Base-by-base conservation (phyloP, 2,888 invertebrate species). In the Phaedon cochleariae region DNA sequence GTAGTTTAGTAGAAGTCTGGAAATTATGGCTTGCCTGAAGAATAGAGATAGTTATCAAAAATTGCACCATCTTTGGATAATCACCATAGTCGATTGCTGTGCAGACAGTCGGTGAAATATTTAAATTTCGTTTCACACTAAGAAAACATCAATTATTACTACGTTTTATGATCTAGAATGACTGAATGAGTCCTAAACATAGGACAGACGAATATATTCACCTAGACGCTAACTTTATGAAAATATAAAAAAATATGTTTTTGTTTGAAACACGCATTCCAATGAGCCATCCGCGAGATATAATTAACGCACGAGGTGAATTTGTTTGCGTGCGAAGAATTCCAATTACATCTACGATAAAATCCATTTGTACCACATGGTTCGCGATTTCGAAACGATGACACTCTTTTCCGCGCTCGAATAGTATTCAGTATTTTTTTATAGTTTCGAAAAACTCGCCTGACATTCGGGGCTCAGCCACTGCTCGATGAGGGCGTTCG, bases 391-490 rank as follows among this genome's bases (percentile, higher is more conserved):
- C n/a, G n/a, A 26, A n/a, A 57, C 22, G 57, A 37, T 57, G 54
- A 49, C 59, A 26, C 34, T 15, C 21, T 15, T 17, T n/a, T 46
- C 57, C 22, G n/a, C 20, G 20, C 49, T 17, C 17, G 20, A 0
- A 26, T n/a, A n/a, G n/a, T n/a, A n/a, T n/a, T n/a, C n/a, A n/a
- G n/a, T 45, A 41, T 62, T 62, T 20, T 58, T 62, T 21, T 31
- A 45, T 18, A 65, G 26, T 51, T 61, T 51, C 54, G 67, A 65
- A 68, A 84, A 83, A 65, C 78, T 81, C 68, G 83, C 86, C 79
- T 92, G 92, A 73, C 92, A 93, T 76, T 92, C 92, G 0, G 85
- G 78, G 1, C 91, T 90, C 67, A 87, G 87, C 94, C 94, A 95
- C 77, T 91, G 90, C 70, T 92, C 87, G 4, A 90, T 84, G 65